A percentile compares a stretch with the other conserved stretches of the same genome.
phyloP scores from a whole-genome alignment of 2,797 vertebrate species.

The Melanotaenia trifasciata region DNA sequence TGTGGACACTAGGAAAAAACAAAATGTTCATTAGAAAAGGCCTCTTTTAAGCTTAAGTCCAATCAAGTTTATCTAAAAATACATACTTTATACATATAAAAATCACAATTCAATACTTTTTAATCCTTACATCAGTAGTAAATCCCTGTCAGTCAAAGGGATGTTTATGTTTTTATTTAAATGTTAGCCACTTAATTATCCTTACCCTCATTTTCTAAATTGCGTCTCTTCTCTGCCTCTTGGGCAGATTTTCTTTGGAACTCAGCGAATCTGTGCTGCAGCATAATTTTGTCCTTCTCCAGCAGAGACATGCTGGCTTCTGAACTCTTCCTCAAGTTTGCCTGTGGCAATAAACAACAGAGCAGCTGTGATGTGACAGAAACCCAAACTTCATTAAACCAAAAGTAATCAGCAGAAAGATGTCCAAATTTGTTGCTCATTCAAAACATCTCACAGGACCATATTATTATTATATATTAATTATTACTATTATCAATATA shows the following conservation, averaged over 20 bases:
- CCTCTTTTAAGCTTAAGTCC: not conserved
- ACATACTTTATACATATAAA: not conserved
- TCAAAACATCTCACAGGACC: not conserved
- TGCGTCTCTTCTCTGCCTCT: conserved; percentile 95
- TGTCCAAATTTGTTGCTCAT: not conserved
- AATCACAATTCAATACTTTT: not conserved
- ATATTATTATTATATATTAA: too few species aligned
- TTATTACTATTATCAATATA: too few species aligned
- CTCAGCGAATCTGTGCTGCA: conserved; percentile 93
- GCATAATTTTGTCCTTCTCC: conserved; percentile 96
- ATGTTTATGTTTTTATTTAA: conserved; percentile 1
- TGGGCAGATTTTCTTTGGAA: conserved; percentile 97
- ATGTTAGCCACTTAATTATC: conserved; percentile 10
- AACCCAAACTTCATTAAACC: conserved; percentile 7
- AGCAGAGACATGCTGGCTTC: conserved; percentile 90
- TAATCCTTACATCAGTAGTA: too few species aligned
- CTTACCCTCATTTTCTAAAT: conserved; percentile 96
- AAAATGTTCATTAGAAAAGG: not conserved
- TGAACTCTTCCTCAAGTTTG: conserved; percentile 88
- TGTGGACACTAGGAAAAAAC: conserved; percentile 88
- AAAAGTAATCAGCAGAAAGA: conserved; percentile 8
- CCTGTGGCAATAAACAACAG: conserved; percentile 65
- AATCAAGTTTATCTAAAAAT: not conserved
- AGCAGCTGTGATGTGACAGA: conserved; percentile 37
- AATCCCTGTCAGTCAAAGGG: conserved; percentile 8